These are phyloP conservation scores for Dicerorhinus sumatrensis DNA, from an alignment of 2,113 vertebrate genomes.

Conservation along the genomic window DNA sequence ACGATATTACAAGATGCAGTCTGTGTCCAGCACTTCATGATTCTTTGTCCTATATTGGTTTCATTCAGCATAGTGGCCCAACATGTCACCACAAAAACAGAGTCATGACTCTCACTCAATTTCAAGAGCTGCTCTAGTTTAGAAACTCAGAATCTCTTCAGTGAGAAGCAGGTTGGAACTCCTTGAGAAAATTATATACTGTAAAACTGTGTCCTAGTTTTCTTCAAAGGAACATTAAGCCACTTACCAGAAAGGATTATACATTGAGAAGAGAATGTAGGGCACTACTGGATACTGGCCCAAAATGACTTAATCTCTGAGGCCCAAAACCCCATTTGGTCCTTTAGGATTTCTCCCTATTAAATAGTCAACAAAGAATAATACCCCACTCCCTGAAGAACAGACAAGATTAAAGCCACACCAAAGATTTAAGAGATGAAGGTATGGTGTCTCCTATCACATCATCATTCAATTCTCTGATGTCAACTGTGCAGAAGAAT, in stretches of 20 bases:
- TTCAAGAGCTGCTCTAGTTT: neutral
- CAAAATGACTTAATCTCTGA: neutral
- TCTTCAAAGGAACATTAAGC: neutral
- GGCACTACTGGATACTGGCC: neutral
- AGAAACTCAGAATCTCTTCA: neutral
- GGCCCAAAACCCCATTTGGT: neutral
- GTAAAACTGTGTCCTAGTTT: neutral
- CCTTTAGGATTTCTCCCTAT: neutral
- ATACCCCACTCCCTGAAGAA: neutral
- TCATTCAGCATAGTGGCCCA: neutral
- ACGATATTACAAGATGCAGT: neutral
- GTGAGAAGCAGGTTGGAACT: neutral
- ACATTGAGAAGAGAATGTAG: neutral
- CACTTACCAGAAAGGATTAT: neutral
- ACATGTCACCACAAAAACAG: neutral
- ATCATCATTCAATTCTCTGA: neutral
- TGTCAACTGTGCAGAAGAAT: neutral
- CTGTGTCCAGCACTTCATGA: neutral
- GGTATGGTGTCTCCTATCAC: neutral
- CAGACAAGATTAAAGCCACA: neutral
- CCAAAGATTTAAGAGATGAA: neutral
- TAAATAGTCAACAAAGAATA: constrained; percentile 21
- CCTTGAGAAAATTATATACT: neutral
- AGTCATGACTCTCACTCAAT: neutral
- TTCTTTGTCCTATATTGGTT: neutral